phyloP scores from a whole-genome alignment of 2,113 vertebrate genomes.

The Gopherus flavomarginatus region DNA sequence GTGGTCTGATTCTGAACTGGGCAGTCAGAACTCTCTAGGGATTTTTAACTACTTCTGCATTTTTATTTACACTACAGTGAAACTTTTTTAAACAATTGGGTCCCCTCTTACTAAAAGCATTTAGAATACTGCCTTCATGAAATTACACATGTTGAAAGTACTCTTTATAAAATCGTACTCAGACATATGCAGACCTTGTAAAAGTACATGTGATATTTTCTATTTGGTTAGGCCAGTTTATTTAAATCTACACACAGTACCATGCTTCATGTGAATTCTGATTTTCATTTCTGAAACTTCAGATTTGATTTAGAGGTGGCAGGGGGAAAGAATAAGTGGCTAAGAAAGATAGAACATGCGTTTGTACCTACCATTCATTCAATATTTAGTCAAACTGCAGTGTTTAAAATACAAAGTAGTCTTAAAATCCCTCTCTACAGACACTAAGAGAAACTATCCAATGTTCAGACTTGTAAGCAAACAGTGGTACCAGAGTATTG shows the following conservation, averaged over 20 bases:
- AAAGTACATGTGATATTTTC: rapidly evolving
- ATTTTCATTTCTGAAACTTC: neutral
- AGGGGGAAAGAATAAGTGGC: conserved; percentile 8
- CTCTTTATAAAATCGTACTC: neutral
- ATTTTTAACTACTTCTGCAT: conserved; percentile 73
- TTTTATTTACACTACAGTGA: conserved; percentile 73
- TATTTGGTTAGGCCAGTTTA: neutral
- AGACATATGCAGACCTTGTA: neutral
- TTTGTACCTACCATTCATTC: neutral
- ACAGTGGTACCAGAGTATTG: conserved; percentile 77
- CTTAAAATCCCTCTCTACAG: conserved; percentile 74
- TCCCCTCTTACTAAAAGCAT: conserved; percentile 16
- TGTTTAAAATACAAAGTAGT: conserved; percentile 74
- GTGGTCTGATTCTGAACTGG: conserved; percentile 65
- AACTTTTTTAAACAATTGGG: neutral
- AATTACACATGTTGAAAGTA: neutral
- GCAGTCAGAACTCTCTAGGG: conserved; percentile 67
- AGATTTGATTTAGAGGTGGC: neutral
- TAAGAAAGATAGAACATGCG: neutral
- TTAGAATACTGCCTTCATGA: neutral
- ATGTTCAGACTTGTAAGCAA: conserved; percentile 75
- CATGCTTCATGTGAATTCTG: neutral
- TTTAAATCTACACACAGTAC: neutral
- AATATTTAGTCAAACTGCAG: conserved; percentile 7
- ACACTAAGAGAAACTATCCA: conserved; percentile 74